These are phyloP conservation scores for Ceyx cyanopectus DNA, from an alignment of 2,113 vertebrate genomes.

Conservation along the genomic window DNA sequence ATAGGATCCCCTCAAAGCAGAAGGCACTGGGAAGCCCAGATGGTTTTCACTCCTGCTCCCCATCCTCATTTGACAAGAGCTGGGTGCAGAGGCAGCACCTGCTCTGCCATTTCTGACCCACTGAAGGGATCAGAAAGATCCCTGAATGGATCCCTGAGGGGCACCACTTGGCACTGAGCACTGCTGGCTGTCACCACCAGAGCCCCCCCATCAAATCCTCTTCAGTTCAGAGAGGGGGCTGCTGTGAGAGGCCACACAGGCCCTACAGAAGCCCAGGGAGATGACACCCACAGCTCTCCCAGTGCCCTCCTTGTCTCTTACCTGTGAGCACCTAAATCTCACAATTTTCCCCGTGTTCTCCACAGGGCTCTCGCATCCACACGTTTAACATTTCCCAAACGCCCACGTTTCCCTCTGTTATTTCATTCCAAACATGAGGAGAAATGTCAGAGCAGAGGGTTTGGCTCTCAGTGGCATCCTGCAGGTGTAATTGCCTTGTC, in stretches of 20 bases:
- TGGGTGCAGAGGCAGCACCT: rapidly evolving
- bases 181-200: background rate
- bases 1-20: background rate
- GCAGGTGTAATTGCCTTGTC: constrained; percentile 5
- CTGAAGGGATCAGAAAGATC: too few species aligned
- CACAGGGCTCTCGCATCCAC: background rate
- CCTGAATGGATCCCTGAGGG: background rate
- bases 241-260: background rate
- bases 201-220: background rate
- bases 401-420: background rate
- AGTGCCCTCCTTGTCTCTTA: background rate
- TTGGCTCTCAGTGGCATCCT: constrained; percentile 7
- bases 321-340: background rate
- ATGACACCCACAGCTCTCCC: background rate
- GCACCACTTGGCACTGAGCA: background rate
- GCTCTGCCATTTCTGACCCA: background rate
- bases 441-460: constrained; percentile 44
- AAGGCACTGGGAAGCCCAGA: background rate
- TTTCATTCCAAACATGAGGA: constrained; percentile 5
- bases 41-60: background rate
- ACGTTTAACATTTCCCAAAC: constrained; percentile 21
- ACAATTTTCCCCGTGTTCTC: background rate
- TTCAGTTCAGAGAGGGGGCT: background rate
- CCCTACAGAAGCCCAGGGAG: background rate
- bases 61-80: background rate